These are phyloP conservation scores for Heterodera filipjevi DNA, from an alignment of 2,888 invertebrate species.

Conservation along the genomic window DNA sequence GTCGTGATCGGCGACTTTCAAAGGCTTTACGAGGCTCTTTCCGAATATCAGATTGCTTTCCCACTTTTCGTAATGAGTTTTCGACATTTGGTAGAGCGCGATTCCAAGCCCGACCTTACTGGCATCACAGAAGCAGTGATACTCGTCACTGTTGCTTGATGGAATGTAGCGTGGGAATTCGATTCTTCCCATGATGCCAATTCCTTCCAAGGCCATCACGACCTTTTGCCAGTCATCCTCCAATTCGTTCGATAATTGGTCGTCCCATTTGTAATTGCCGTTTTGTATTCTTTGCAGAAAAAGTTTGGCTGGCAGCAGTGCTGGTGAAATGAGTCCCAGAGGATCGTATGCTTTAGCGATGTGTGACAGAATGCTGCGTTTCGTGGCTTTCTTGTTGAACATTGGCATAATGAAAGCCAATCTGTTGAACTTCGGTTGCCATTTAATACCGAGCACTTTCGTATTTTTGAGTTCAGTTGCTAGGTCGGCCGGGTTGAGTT, in stretches of 20 bases:
- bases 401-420: background rate
- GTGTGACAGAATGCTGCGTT: conserved; percentile 19
- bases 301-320: conserved; percentile 20
- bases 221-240: background rate
- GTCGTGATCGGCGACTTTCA: background rate
- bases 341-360: conserved; percentile 37
- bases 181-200: background rate
- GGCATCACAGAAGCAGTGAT: conserved; percentile 14
- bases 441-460: conserved; percentile 26
- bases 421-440: background rate
- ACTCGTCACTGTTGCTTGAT: background rate
- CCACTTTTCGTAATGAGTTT: background rate
- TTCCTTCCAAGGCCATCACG: background rate
- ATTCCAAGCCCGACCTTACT: background rate
- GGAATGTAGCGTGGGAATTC: background rate
- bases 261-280: background rate
- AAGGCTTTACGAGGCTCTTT: background rate
- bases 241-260: background rate
- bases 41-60: background rate
- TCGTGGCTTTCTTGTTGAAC: background rate
- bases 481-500: background rate
- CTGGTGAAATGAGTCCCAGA: conserved; percentile 28
- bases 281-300: conserved; percentile 30
- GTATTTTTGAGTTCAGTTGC: background rate
- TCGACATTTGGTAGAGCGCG: background rate